Evolutionary conservation across 2,797 vertebrate species (phyloP).

Genomic region (Sphenodon punctatus): DNA sequence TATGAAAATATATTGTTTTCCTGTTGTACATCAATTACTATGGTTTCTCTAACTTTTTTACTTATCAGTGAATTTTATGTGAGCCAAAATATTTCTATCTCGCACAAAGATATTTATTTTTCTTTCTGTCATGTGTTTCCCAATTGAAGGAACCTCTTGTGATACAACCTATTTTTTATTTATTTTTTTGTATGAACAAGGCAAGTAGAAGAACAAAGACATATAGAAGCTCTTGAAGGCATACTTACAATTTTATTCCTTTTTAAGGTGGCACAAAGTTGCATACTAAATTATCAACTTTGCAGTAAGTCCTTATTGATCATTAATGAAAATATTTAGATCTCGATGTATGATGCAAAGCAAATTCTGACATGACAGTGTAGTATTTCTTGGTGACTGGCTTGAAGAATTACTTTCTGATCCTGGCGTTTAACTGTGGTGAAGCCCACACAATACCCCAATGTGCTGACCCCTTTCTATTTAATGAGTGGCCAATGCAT

Average conservation of each 20-base stretch:
- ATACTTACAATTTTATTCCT: slow-evolving; percentile 25
- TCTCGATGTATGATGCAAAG: background rate
- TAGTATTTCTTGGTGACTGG: background rate
- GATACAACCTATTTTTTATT: slow-evolving; percentile 38
- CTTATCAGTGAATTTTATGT: slow-evolving; percentile 34
- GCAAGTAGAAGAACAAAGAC: slow-evolving; percentile 4
- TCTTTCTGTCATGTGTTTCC: background rate
- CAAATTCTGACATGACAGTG: background rate
- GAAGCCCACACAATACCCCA: too few relatives aligned
- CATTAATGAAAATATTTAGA: slow-evolving; percentile 13
- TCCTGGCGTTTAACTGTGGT: too few relatives aligned
- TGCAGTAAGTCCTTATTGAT: slow-evolving; percentile 22
- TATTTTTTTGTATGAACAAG: slow-evolving; percentile 43
- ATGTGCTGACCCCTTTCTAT: too few relatives aligned
- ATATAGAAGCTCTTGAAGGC: slow-evolving; percentile 16
- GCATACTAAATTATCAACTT: slow-evolving; percentile 11
- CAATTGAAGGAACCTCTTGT: too few relatives aligned
- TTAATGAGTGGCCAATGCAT: background rate
- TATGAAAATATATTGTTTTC: slow-evolving; percentile 47
- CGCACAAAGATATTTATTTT: slow-evolving; percentile 30
- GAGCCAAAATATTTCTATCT: slow-evolving; percentile 36
- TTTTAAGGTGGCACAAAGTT: slow-evolving; percentile 19
- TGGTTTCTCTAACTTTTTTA: slow-evolving; percentile 44
- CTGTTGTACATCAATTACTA: slow-evolving; percentile 41
- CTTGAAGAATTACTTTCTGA: slow-evolving; percentile 2